phyloP scores from a whole-genome alignment of 2,797 vertebrate genomes.

The Cynodonichthys magdalenae region DNA sequence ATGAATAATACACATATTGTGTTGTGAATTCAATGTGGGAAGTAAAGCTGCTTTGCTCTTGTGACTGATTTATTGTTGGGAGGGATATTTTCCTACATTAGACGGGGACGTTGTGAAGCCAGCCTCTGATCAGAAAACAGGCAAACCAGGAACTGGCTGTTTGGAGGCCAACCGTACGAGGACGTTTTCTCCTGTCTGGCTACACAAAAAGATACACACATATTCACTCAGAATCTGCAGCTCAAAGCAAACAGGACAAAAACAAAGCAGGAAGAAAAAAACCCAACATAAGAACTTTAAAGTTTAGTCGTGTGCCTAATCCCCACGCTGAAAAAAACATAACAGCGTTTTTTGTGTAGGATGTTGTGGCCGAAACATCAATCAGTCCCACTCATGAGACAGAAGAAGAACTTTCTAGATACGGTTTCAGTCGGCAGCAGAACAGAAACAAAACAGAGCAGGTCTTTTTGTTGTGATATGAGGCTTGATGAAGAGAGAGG shows the following conservation, averaged over 20 bases:
- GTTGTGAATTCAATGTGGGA: slow-evolving; percentile 33
- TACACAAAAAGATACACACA: slow-evolving; percentile 6
- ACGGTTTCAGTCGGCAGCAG: slow-evolving; percentile 29
- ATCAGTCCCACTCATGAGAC: slow-evolving; percentile 39
- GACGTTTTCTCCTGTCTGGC: slow-evolving; percentile 42
- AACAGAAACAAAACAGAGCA: slow-evolving; percentile 52
- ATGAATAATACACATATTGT: slow-evolving; percentile 62
- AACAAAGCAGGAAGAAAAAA: slow-evolving; percentile 10
- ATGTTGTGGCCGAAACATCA: slow-evolving; percentile 32
- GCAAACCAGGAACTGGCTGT: slow-evolving; percentile 43
- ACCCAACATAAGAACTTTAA: slow-evolving; percentile 23
- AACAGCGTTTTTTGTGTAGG: slow-evolving; percentile 14
- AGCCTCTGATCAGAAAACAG: slow-evolving; percentile 33
- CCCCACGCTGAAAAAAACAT: slow-evolving; percentile 31
- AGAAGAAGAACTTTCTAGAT: slow-evolving; percentile 38
- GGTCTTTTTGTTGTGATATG: slow-evolving; percentile 46
- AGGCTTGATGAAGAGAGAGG: slow-evolving; percentile 28
- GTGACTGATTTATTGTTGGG: slow-evolving; percentile 54
- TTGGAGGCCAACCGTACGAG: slow-evolving; percentile 33
- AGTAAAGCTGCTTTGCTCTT: slow-evolving; percentile 54
- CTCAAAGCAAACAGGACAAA: slow-evolving; percentile 46
- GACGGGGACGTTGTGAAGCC: slow-evolving; percentile 40
- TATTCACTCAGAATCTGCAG: slow-evolving; percentile 29
- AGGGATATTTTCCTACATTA: slow-evolving; percentile 47
- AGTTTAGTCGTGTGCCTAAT: slow-evolving; percentile 40